Evolutionary conservation across 2,888 invertebrate species (phyloP), one percentile per base, ranked within the genome.

Genomic region (Eudiplozoon nipponicum): DNA sequence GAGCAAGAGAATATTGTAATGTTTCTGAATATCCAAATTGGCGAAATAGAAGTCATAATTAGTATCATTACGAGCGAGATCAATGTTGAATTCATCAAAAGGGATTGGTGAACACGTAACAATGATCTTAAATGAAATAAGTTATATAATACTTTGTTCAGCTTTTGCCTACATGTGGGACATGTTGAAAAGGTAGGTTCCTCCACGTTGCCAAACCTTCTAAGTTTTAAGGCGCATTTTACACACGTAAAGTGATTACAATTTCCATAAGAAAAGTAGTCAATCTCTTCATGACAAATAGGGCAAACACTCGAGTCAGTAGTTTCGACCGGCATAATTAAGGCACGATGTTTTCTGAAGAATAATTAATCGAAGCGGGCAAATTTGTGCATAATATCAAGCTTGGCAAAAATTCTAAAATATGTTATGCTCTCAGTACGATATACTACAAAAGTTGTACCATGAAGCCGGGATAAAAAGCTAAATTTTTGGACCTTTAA

Each of bases 211-310:
- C 18, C n/a, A 18, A 38, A 38, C 20, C 17, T 38, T 29, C 28
- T 26, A 11, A 38, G 15, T 28, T 38, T 38, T 3, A 38, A 28
- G 19, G 38, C 38, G 15, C 38, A 38, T 15, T 28, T 17, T 3
- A 26, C 38, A 17, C 38, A 38, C n/a, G 18, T 15, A n/a, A 28
- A 28, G 28, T 38, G 38, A 18, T 28, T 19, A 38, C 38, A 38
- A 9, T 34, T n/a, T 28, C 38, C 28, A 13, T 28, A 28, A n/a
- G 28, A 19, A 38, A n/a, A 21, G n/a, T 7, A 35, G 13, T 35
- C 20, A 35, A 21, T 35, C 4, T 35, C 20, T 9, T 35, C 20
- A 17, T 35, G 20, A 17, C 20, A 22, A 35, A 22, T 35, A 4
- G 22, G 21, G 18, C 31, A 31, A n/a, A n/a, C n/a, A n/a, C n/a